A percentile compares a stretch with the other conserved stretches of the same genome.
Conservation (phyloP, 2,888 invertebrate genomes). For the Acrobasis suavella region DNA sequence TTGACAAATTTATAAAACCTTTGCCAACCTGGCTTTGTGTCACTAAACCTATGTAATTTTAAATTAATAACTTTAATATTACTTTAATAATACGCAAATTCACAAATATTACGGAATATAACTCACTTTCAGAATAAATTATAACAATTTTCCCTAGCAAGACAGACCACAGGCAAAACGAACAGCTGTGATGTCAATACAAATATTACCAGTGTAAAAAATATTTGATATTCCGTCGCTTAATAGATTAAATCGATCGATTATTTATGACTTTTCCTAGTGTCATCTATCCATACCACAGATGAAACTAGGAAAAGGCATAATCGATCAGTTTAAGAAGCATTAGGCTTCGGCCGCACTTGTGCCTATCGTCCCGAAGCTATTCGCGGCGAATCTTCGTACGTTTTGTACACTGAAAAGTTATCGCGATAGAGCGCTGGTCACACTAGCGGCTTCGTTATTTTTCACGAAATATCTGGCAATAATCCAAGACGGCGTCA, state of each 20-base stretch:
- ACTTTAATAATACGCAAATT: constrained; percentile 43
- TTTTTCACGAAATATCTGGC: too few species aligned
- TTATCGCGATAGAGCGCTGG: too few species aligned
- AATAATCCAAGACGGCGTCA: too few species aligned
- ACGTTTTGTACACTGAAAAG: too few species aligned
- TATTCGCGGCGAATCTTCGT: too few species aligned
- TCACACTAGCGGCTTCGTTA: too few species aligned
- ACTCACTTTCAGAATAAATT: constrained; percentile 73
- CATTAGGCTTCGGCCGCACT: too few species aligned
- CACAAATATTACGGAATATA: constrained; percentile 52
- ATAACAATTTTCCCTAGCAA: constrained; percentile 70
- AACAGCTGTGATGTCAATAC: constrained; percentile 81
- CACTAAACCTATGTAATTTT: constrained; percentile 43
- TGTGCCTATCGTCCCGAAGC: too few species aligned
- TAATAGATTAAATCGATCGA: background rate
- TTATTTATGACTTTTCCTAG: background rate
- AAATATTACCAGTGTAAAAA: constrained; percentile 55
- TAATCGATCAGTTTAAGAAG: too few species aligned
- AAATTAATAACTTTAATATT: constrained; percentile 34
- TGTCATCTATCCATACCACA: too few species aligned
- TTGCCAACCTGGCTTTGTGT: constrained; percentile 53
- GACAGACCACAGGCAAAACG: constrained; percentile 72
- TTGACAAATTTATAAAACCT: constrained; percentile 60
- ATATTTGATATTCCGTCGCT: constrained; percentile 4
- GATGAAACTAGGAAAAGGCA: too few species aligned